Percentiles rank a stretch among this genome's conserved stretches.
These are phyloP conservation scores for Limnephilus rhombicus DNA, from an alignment of 2,888 invertebrate species.

Conservation along the genomic window DNA sequence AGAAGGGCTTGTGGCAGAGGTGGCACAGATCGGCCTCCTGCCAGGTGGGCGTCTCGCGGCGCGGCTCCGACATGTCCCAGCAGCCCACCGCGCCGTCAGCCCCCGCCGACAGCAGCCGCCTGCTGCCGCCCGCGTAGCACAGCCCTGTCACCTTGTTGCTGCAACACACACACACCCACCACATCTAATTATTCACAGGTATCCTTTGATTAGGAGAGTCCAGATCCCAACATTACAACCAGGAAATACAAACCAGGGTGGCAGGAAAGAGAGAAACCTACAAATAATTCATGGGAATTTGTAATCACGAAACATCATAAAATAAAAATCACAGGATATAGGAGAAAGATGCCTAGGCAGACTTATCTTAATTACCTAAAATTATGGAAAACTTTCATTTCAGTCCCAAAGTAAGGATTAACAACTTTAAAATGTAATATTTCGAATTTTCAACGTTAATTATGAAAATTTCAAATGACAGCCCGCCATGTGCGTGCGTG, in stretches of 20 bases:
- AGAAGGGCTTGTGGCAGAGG: slow-evolving; percentile 96
- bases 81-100: slow-evolving; percentile 95
- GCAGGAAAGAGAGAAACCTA: not conserved
- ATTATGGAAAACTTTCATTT: not conserved
- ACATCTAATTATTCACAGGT: not conserved
- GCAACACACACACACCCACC: slow-evolving; percentile 65
- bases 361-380: no score
- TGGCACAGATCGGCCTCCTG: slow-evolving; percentile 96
- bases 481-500: no score
- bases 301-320: not conserved
- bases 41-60: slow-evolving; percentile 97
- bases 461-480: no score
- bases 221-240: not conserved
- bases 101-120: slow-evolving; percentile 91
- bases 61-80: slow-evolving; percentile 94
- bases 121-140: slow-evolving; percentile 88
- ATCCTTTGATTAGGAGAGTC: not conserved
- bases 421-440: no score
- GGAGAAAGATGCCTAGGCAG: no score
- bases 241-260: no score
- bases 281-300: not conserved
- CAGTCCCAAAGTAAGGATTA: not conserved
- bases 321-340: no score
- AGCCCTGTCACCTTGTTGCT: slow-evolving; percentile 95
- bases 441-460: no score